Percentiles rank a stretch among this genome's conserved stretches.
Conservation (phyloP, 2,888 invertebrate species). For the Agrochola litura region DNA sequence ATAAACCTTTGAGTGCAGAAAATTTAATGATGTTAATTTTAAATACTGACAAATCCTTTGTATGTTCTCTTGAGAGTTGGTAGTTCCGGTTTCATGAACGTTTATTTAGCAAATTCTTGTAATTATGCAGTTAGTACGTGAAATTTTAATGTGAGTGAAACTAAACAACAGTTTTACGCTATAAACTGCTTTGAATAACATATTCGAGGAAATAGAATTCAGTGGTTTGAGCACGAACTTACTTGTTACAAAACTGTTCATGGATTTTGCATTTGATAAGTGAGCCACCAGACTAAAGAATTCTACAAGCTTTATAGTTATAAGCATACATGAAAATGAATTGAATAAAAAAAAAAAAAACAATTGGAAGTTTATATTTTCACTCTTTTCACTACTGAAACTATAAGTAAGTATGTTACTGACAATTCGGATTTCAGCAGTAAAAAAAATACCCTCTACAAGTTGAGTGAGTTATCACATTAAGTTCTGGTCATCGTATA, state of each 20-base stretch:
- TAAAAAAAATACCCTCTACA: neutral
- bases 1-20: neutral
- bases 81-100: constrained; percentile 4
- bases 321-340: neutral
- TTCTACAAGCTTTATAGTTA: neutral
- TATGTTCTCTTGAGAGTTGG: neutral
- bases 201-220: neutral
- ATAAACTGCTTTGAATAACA: neutral
- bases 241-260: neutral
- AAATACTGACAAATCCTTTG: constrained; percentile 10
- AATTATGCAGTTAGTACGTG: neutral
- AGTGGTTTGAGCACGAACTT: neutral
- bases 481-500: constrained; percentile 25
- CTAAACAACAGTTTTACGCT: neutral
- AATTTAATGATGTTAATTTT: constrained; percentile 17
- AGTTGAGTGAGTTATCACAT: constrained; percentile 29
- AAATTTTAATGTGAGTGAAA: neutral
- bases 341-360: neutral
- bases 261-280: neutral
- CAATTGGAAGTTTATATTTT: neutral
- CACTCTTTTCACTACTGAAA: neutral
- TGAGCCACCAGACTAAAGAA: neutral
- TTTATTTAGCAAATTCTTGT: constrained; percentile 1
- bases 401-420: neutral
- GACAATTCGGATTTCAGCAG: neutral